A percentile compares a stretch with the other conserved stretches of the same genome.
These are phyloP conservation scores for Microcebus ravelobensis DNA, from an alignment of 2,113 vertebrate species.

Conservation along the genomic window DNA sequence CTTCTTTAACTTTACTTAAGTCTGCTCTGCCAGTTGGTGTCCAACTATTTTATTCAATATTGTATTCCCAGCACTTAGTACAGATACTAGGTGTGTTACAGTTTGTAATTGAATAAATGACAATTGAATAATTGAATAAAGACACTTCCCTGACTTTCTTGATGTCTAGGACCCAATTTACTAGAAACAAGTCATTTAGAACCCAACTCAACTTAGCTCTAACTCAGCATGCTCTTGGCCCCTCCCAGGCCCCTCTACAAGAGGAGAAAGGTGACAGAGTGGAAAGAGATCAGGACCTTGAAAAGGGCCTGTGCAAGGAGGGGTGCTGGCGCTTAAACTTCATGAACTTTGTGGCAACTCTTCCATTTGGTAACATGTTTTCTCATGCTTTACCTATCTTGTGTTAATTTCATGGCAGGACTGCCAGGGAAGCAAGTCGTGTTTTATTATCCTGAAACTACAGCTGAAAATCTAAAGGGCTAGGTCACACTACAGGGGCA, in stretches of 20 bases:
- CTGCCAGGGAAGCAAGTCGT: not conserved
- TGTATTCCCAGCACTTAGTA: not conserved
- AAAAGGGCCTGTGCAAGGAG: not conserved
- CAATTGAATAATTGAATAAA: not conserved
- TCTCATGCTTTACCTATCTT: not conserved
- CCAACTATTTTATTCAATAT: not conserved
- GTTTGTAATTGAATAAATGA: not conserved
- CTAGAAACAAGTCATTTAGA: not conserved
- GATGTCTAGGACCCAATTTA: not conserved
- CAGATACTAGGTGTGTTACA: not conserved
- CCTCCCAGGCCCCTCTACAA: not conserved
- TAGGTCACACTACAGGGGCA: not conserved
- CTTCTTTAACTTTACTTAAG: not conserved
- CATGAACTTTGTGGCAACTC: not conserved
- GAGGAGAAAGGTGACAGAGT: not conserved
- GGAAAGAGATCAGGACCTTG: not conserved
- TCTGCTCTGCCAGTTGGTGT: not conserved
- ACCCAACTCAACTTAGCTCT: not conserved
- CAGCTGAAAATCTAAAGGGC: not conserved
- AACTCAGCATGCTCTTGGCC: not conserved
- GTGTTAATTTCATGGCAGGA: not conserved
- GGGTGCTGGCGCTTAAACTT: not conserved
- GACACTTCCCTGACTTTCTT: not conserved
- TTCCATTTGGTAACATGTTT: not conserved
- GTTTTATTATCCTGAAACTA: not conserved